Base-by-base conservation (phyloP, 2,888 invertebrate genomes). In the Litoditis marina region DNA sequence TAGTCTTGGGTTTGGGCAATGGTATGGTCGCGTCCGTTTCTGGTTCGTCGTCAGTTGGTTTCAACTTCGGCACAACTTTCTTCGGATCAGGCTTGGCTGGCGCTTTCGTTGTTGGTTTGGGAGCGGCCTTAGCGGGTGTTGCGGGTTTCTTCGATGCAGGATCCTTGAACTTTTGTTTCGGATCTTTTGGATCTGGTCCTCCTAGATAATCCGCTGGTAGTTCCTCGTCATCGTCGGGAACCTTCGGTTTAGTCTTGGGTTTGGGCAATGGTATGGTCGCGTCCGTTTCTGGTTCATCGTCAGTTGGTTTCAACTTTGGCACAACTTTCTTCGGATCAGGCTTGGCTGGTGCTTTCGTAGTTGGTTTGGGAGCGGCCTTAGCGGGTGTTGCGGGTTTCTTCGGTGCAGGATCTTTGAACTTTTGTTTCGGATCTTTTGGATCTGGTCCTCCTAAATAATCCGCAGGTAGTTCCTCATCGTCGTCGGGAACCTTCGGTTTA, bases 151-250 rank as follows among this genome's bases (percentile, higher is more conserved):
- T 58, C 2, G 57, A 4, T 6, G 36, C 32, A 19, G 56, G 56
- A 4, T 56, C 32, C 22, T 47, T 44, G 5, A 44, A 44, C 5
- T 25, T 44, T 25, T 22, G 19, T 25, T 44, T 44, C 8, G 44
- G 44, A 8, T 44, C 44, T 7, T 44, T 71, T n/a, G 42, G 25
- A 28, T 63, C 62, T 13, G 69, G 67, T 25, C 64, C 65, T 22
- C 66, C 61, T 0, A 73, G 22, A 11, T 66, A 60, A 11, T 73
- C 69, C 2, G 60, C 68, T 5, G 71, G 63, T 11, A 68, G 53
- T 49, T 74, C 72, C 60, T 44, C 68, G 58, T 58, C 69, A 44
- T 30, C 71, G 50, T 47, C 65, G 0, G 69, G 58, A n/a, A n/a
- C 63, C 0, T 57, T 51, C 28, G 64, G 31, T n/a, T 8, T 25